These are phyloP conservation scores for Aethes cnicana DNA, from an alignment of 2,888 invertebrate species.

Conservation along the genomic window DNA sequence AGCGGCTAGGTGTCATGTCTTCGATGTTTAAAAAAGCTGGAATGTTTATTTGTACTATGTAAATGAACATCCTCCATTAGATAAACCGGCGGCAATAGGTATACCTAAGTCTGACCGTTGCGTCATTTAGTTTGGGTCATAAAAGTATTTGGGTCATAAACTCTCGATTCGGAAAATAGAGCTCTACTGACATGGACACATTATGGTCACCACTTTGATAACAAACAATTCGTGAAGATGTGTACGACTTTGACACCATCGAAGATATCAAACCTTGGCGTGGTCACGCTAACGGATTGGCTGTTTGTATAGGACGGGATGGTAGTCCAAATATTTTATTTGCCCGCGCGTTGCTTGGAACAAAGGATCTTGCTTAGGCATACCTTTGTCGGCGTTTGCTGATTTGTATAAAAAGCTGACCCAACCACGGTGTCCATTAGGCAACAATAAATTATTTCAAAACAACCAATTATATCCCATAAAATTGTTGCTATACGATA, in stretches of 20 bases:
- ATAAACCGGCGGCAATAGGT: conserved; percentile 9
- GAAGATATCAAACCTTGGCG: conserved; percentile 2
- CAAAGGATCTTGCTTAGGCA: conserved; percentile 60
- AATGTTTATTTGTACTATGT: conserved; percentile 16
- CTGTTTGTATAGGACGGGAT: conserved; percentile 47
- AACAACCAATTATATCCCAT: conserved; percentile 25
- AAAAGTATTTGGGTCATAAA: conserved; percentile 12
- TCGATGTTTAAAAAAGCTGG: conserved; percentile 44
- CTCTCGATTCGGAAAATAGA: conserved; percentile 18
- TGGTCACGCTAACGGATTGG: conserved; percentile 38
- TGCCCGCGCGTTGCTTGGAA: conserved; percentile 48
- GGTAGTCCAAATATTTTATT: conserved; percentile 66
- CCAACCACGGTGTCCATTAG: conserved; percentile 12
- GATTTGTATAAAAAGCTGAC: conserved; percentile 47
- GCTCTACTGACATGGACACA: conserved; percentile 12
- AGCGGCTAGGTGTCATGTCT: conserved; percentile 56
- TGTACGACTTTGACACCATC: conserved; percentile 14
- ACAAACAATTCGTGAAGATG: background rate
- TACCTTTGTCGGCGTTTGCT: conserved; percentile 59
- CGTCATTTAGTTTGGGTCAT: conserved; percentile 11
- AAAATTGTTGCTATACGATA: conserved; percentile 20
- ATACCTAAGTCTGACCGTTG: background rate
- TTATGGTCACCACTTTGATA: conserved; percentile 6
- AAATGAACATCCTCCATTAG: conserved; percentile 26
- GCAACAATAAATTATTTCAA: conserved; percentile 18